phyloP scores from a whole-genome alignment of 2,113 vertebrate species.

The Eretmochelys imbricata region DNA sequence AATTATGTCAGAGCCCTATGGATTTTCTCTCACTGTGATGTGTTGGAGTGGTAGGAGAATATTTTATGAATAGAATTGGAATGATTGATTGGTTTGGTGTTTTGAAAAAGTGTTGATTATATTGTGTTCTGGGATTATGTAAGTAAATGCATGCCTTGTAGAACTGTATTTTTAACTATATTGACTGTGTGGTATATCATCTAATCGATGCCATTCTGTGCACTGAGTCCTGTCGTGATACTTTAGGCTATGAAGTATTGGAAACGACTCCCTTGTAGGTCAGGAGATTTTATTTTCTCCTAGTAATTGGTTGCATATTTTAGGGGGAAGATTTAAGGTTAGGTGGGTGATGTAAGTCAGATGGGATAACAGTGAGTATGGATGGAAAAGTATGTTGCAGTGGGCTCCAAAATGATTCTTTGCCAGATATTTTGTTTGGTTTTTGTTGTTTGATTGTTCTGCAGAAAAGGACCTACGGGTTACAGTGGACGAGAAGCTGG shows the following conservation, averaged over 20 bases:
- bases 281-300: not conserved
- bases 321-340: not conserved
- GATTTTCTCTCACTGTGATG: fast-evolving
- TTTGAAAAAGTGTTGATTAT: not conserved
- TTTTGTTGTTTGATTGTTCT: not conserved
- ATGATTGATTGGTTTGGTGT: not conserved
- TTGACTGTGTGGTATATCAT: fast-evolving
- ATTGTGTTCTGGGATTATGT: not conserved
- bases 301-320: not conserved
- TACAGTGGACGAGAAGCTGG: too few relatives aligned
- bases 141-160: fast-evolving
- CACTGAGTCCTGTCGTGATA: not conserved
- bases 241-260: not conserved
- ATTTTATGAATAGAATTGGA: not conserved
- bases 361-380: not conserved
- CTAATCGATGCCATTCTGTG: not conserved
- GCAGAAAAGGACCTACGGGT: too few relatives aligned
- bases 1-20: fast-evolving
- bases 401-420: not conserved
- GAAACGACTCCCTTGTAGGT: not conserved
- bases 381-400: not conserved
- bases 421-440: not conserved
- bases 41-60: not conserved
- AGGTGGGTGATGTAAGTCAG: not conserved
- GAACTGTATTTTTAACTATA: not conserved